Evolutionary conservation across 2,113 vertebrate species (phyloP), one percentile per base, ranked within the genome.

Genomic region (Chiloscyllium plagiosum): DNA sequence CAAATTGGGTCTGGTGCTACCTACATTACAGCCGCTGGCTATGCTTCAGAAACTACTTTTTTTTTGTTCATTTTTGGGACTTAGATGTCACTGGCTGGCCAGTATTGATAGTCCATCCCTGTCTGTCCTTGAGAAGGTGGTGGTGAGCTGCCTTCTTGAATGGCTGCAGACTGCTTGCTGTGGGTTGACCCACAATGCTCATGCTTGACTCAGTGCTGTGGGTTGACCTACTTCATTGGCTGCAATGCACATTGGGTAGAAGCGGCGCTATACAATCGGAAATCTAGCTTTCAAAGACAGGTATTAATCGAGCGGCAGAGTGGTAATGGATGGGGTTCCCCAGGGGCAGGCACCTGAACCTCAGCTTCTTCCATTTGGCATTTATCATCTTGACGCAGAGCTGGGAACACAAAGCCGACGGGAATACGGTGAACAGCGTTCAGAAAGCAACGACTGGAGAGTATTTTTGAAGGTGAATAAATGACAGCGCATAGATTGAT

Each of bases 401-500:
- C n/a, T 65, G 87, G 29, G n/a, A 17, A 52, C 15, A 5, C 29
- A 92, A 61, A 33, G 29, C 87, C n/a, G 52, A 5, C n/a, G 52
- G 29, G 29, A 92, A 15, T 65, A 4, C 4, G 87, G 17, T 29
- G 87, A 92, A 65, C 56, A 61, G 87, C 15, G n/a, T 20, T 92
- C 87, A 17, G 87, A 65, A 42, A 37, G 29, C n/a, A 22, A n/a
- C 37, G 89, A 66, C 37, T 68, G 61, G 89, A 22, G 17, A 93
- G 87, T 50, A 2, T 12, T 90, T 7, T n/a, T 2, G 19, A n/a
- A 65, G 13, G 61, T 90, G 17, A 37, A 93, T 37, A 93, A 93
- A 66, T 37, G 89, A 61, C 15, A 93, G 87, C 87, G 56, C 65
- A 90, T 65, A 65, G 66, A 93, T 93, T 42, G 89, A 93, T 93